phyloP scores from a whole-genome alignment of 2,797 vertebrate species.

The Spinus pinus region DNA sequence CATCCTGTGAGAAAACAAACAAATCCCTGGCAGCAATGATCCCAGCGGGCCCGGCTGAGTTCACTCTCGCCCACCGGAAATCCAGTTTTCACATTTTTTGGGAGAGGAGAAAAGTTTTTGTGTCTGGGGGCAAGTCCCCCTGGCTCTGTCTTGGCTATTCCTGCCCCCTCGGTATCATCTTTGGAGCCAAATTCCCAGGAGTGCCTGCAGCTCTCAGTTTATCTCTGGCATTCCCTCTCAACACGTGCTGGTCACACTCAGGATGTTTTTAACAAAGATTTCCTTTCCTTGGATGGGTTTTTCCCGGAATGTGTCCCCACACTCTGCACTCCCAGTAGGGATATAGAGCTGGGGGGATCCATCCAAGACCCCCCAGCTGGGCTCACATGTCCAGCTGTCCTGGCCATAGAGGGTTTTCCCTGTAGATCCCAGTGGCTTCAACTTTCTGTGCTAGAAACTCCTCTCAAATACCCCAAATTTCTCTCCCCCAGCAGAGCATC shows the following conservation, averaged over 20 bases:
- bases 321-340: background rate
- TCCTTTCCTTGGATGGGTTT: background rate
- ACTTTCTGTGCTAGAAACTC: background rate
- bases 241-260: background rate
- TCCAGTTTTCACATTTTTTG: background rate
- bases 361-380: background rate
- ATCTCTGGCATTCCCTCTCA: background rate
- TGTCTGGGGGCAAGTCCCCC: too few species aligned
- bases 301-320: accelerated
- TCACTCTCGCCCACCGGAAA: background rate
- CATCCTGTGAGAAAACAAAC: conserved; percentile 63
- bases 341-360: background rate
- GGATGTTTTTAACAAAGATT: background rate
- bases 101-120: accelerated
- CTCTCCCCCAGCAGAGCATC: background rate
- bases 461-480: background rate
- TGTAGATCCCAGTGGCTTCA: accelerated
- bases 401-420: background rate
- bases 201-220: background rate
- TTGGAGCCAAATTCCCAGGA: background rate
- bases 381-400: background rate
- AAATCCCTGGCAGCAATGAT: background rate
- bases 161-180: background rate
- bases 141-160: background rate
- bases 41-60: background rate